phyloP scores from a whole-genome alignment of 2,888 invertebrate genomes.

The Lysandra coridon region DNA sequence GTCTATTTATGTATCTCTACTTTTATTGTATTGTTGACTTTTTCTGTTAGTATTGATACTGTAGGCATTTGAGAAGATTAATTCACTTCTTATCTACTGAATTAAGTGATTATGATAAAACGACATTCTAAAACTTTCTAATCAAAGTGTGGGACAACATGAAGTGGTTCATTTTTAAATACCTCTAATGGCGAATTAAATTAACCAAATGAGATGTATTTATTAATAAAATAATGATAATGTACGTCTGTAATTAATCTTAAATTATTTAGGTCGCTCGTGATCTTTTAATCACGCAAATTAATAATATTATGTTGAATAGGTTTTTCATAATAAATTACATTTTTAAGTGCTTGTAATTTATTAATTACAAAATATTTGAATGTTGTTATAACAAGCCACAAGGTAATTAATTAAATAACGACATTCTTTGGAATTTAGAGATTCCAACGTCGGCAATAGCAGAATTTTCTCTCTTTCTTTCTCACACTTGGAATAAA shows the following conservation, averaged over 20 bases:
- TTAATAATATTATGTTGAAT: not conserved
- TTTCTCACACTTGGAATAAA: not conserved
- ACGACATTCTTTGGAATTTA: constrained; percentile 1
- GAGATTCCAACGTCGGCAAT: not conserved
- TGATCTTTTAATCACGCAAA: not conserved
- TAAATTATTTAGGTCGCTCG: not conserved
- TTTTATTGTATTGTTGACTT: not conserved
- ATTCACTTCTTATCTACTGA: not conserved
- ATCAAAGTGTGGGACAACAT: not conserved
- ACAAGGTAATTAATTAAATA: not conserved
- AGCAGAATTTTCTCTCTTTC: not conserved
- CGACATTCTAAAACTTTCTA: constrained; percentile 15
- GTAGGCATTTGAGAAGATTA: not conserved
- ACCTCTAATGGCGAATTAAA: not conserved
- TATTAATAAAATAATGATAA: constrained; percentile 8
- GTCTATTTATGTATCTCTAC: not conserved
- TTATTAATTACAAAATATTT: constrained; percentile 9
- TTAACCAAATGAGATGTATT: not conserved
- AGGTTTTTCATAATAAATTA: not conserved
- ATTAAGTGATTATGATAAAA: not conserved
- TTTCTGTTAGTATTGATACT: not conserved
- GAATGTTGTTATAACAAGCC: not conserved
- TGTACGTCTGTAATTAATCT: not conserved
- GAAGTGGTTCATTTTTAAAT: not conserved
- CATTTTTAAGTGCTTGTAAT: not conserved